Conservation (phyloP, 1,140 invertebrate genomes). For the Stenopsyche tienmushanensis region DNA sequence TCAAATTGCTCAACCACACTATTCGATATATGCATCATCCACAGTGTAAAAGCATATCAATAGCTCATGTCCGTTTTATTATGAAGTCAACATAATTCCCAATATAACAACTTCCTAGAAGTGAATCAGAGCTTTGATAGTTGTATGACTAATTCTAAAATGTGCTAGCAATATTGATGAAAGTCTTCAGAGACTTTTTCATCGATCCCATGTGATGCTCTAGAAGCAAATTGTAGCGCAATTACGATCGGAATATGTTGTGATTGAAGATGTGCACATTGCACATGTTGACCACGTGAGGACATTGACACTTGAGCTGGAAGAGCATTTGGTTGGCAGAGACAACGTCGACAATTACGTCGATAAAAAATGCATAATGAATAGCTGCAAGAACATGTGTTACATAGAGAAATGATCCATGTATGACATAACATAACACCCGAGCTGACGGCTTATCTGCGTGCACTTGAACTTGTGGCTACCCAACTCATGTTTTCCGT, state of each 20-base stretch:
- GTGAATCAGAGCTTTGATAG: no score
- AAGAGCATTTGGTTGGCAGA: not conserved
- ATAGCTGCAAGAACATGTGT: not conserved
- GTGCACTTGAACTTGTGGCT: constrained; percentile 22
- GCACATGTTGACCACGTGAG: not conserved
- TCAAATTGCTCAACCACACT: no score
- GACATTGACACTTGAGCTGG: not conserved
- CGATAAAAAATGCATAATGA: not conserved
- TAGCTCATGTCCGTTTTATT: no score
- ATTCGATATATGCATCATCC: no score
- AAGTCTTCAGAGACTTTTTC: no score
- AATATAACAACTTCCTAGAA: no score
- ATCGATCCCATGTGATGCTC: no score
- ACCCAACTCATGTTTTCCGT: no score
- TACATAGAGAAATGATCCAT: not conserved
- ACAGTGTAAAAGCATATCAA: no score
- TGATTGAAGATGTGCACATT: not conserved
- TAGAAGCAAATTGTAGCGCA: not conserved
- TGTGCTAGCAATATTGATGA: no score
- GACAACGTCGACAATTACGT: not conserved
- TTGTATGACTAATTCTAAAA: no score
- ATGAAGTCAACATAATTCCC: no score
- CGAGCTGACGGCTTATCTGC: not conserved
- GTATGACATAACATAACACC: constrained; percentile 5
- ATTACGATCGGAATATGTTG: not conserved